Base-by-base conservation (phyloP, 1,140 invertebrate genomes). In the Bombus vancouverensis region DNA sequence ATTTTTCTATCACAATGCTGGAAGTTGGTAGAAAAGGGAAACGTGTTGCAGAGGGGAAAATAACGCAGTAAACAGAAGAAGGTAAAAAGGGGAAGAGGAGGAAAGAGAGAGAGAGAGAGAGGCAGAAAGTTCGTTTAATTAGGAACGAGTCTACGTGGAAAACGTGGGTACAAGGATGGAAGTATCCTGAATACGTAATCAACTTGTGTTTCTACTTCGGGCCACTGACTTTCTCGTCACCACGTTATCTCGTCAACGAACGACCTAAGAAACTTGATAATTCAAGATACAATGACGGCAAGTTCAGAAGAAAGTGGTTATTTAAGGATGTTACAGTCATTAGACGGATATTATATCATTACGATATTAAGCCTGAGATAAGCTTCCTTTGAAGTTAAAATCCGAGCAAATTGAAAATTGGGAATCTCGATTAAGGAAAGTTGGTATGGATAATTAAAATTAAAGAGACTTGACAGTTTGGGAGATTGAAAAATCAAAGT, bases 141-240 rank as follows among this genome's bases (percentile, higher is more conserved):
- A 79, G 62, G 68, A 79, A 70, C 42, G 13, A 70, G n/a, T 32
- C 39, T 68, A 68, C 22, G 42, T 44, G 9, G 77, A 47, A 79
- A 44, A 68, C 59, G 62, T 22, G 22, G 59, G 25, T 15, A 22
- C 42, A 68, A 44, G 42, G 32, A 68, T 37, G 77, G 22, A 53
- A 68, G 65, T 79, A 79, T 39, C n/a, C 39, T 47, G 77, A 79
- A 79, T 79, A 65, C 62, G 47, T 79, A 79, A 79, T 79, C 42
- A 79, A 79, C 42, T 79, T 32, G 59, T 37, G 62, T 68, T 68
- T 68, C 32, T 28, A 47, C 77, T 53, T 37, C n/a, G 25, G 32
- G 32, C 22, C 42, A 44, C 32, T 70, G 42, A 25, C 32, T 68
- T 68, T 28, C 77, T 76, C 44, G 74, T 76, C 62, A 39, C 37